Evolutionary conservation across 2,113 vertebrate species (phyloP), one percentile per base, ranked within the genome.

Genomic region (Xyliphius kryptos): DNA sequence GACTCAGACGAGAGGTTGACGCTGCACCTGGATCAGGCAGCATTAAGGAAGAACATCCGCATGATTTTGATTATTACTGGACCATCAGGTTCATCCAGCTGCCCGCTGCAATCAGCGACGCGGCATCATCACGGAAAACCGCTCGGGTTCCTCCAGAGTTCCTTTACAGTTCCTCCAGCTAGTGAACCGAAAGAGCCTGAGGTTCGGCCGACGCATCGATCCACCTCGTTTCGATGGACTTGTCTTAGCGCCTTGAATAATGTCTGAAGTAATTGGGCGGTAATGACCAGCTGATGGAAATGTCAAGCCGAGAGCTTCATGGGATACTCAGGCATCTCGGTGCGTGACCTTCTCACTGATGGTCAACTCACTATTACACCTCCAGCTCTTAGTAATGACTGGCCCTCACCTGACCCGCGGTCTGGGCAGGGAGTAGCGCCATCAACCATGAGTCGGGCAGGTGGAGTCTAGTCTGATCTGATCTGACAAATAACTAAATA

Each of bases 31-130:
- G 61, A 43, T 44, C 56, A 26, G 55, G n/a, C 67, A 14, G 21
- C n/a, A 32, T 21, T 44, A 21, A 19, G 32, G 47, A 61, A 55
- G 12, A n/a, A 57, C 67, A 58, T 57, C 37, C 16, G 46, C 36
- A 15, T 70, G 66, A 61, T 72, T 67, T 46, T 40, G 56, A 63
- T 74, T 68, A 74, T 64, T 43, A 56, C 61, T 46, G 56, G 36
- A 55, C 67, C 58, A 60, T 68, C 53, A 68, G 47, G 56, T 72
- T 72, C 64, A 65, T 56, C 66, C 56, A 36, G 58, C 61, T 50
- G 66, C 44, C 46, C 19, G 17, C 60, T 40, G 63, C 47, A 66
- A 55, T 68, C 44, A 44, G 14, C 7, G 21, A 16, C 20, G 16
- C 9, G 40, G 5, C 13, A 41, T 14, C 3, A 12, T 10, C 5